These are phyloP conservation scores for Cheirogaleus major DNA, from an alignment of 2,797 vertebrate genomes.

Conservation along the genomic window DNA sequence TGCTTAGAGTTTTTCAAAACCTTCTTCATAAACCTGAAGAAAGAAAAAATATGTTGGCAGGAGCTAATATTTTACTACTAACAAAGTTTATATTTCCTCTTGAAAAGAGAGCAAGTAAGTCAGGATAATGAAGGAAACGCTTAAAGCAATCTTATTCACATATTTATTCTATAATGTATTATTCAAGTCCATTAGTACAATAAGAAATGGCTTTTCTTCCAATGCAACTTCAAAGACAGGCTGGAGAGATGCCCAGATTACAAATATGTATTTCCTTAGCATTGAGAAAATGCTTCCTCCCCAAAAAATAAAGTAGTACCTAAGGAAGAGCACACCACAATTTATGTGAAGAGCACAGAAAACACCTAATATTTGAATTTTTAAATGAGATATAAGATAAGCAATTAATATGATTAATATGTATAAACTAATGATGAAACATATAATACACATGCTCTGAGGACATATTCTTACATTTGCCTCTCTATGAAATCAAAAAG, in stretches of 20 bases:
- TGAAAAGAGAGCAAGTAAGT: not conserved
- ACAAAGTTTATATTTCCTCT: conserved; percentile 36
- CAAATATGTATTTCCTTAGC: not conserved
- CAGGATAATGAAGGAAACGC: not conserved
- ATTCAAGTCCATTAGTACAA: not conserved
- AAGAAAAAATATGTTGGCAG: not conserved
- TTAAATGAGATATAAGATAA: not conserved
- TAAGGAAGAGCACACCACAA: not conserved
- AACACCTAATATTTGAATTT: not conserved
- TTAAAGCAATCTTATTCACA: not conserved
- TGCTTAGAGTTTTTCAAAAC: conserved; percentile 17
- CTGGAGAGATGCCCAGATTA: not conserved
- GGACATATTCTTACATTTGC: rapidly evolving
- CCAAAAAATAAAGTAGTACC: not conserved
- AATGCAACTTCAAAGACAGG: not conserved
- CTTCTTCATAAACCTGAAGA: conserved; percentile 15
- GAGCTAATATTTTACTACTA: not conserved
- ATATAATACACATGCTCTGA: rapidly evolving
- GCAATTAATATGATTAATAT: not conserved
- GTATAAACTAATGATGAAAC: not conserved
- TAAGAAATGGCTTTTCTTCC: not conserved
- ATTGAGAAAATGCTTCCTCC: not conserved
- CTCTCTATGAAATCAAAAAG: not conserved
- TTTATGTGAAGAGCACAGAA: not conserved
- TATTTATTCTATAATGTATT: not conserved